These are phyloP conservation scores for Clusia tigrina DNA, from an alignment of 2,888 invertebrate species.

Conservation along the genomic window DNA sequence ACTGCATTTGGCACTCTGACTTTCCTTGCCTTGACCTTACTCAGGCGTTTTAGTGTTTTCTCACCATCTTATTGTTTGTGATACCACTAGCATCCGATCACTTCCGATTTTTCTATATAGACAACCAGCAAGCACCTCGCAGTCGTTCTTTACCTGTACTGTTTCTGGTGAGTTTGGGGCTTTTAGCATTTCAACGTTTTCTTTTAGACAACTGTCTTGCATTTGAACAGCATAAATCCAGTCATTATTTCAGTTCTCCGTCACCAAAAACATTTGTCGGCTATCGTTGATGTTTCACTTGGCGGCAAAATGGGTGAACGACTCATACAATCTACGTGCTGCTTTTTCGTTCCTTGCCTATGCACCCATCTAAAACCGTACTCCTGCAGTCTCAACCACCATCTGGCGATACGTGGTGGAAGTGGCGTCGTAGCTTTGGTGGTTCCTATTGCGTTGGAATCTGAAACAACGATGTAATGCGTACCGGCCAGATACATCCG, in stretches of 20 bases:
- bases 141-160: not conserved
- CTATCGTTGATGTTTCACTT: not conserved
- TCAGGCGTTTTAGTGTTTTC: not conserved
- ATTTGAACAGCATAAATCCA: not conserved
- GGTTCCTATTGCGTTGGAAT: too few species aligned
- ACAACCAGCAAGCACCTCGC: not conserved
- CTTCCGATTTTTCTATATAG: not conserved
- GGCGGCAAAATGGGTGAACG: not conserved
- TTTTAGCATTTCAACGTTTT: not conserved
- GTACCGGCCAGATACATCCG: too few species aligned
- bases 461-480: too few species aligned
- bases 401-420: too few species aligned
- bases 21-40: not conserved
- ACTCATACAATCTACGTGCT: slow-evolving; percentile 50
- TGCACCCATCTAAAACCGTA: too few species aligned
- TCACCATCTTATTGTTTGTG: not conserved
- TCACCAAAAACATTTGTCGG: not conserved
- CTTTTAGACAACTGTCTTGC: too few species aligned
- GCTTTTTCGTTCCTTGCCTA: slow-evolving; percentile 41
- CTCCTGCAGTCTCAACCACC: too few species aligned
- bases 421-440: too few species aligned
- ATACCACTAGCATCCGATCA: too few species aligned
- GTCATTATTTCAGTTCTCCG: not conserved
- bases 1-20: not conserved
- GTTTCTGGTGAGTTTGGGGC: too few species aligned